These are phyloP conservation scores for Ariopsis seemanni DNA, from an alignment of 2,113 vertebrate genomes.

Conservation along the genomic window DNA sequence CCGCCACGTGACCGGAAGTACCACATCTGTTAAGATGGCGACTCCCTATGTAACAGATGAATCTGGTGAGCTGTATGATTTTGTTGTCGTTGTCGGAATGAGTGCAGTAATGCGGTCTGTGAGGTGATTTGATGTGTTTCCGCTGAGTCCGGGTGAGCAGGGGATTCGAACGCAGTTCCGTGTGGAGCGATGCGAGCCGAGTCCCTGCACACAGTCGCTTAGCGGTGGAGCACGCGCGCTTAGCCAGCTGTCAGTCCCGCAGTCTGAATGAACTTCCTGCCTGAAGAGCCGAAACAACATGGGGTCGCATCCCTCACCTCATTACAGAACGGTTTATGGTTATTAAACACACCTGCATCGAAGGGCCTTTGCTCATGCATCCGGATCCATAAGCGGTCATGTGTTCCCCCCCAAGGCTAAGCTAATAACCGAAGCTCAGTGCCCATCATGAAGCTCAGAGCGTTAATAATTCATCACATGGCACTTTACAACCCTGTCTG, in stretches of 20 bases:
- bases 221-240: background rate
- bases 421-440: conserved; percentile 5
- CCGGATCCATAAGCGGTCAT: no score
- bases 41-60: conserved; percentile 94
- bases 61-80: conserved; percentile 79
- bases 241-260: conserved; percentile 7
- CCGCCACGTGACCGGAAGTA: conserved; percentile 43
- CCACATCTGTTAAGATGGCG: conserved; percentile 85
- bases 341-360: background rate
- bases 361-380: background rate
- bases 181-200: no score
- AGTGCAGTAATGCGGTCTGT: no score
- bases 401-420: background rate
- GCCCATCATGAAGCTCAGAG: background rate
- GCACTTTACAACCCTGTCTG: background rate
- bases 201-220: background rate
- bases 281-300: background rate
- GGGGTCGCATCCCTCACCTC: no score
- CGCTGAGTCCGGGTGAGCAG: background rate
- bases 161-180: no score
- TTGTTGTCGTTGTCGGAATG: background rate
- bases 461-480: background rate
- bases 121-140: background rate
- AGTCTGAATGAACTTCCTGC: conserved; percentile 18
- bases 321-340: background rate